A percentile compares a stretch with the other conserved stretches of the same genome.
phyloP scores from a whole-genome alignment of 2,888 invertebrate species.

The Lasioglossum marginatum region DNA sequence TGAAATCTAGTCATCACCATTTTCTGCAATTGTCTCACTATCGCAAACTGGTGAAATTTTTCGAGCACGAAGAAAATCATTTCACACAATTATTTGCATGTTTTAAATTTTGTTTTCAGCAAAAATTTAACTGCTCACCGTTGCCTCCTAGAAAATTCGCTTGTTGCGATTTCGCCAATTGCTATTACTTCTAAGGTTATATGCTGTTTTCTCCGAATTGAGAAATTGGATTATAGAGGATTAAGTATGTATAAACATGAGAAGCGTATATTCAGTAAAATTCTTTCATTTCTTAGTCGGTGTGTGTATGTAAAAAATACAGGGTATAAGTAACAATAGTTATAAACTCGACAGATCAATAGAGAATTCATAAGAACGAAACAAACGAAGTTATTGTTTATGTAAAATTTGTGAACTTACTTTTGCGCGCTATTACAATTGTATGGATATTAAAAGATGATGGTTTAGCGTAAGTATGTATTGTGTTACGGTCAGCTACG shows the following conservation, averaged over 20 bases:
- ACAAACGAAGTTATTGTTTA: neutral
- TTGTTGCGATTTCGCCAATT: neutral
- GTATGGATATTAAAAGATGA: neutral
- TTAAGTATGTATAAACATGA: neutral
- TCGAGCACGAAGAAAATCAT: neutral
- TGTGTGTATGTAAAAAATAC: neutral
- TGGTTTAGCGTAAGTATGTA: conserved; percentile 3
- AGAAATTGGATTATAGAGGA: neutral
- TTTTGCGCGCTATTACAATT: neutral
- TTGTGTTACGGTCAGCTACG: neutral
- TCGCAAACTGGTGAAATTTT: no score
- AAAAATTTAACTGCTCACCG: neutral
- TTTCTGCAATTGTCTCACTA: neutral
- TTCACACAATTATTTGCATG: neutral
- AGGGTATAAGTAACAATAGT: conserved; percentile 1
- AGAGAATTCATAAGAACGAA: neutral
- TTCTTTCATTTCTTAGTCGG: neutral
- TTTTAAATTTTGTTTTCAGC: neutral
- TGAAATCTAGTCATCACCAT: neutral
- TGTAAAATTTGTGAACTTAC: neutral
- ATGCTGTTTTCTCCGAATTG: neutral
- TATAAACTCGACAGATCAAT: neutral
- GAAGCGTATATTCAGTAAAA: neutral
- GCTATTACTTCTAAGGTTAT: neutral
- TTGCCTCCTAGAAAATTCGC: neutral